These are phyloP conservation scores for Thysanoteuthis rhombus DNA, from an alignment of 2,888 invertebrate genomes.

Conservation along the genomic window DNA sequence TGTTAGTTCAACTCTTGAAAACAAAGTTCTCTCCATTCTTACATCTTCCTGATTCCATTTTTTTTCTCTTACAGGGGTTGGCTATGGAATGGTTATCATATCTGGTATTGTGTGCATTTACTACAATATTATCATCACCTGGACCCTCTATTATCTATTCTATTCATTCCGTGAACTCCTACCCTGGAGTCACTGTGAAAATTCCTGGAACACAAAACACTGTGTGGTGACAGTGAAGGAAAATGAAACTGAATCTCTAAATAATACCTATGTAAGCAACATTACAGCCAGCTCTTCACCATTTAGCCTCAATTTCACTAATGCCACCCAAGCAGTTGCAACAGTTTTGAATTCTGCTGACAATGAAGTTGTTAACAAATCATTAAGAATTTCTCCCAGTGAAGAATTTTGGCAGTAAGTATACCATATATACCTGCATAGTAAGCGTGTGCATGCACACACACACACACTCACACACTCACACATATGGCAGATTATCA, in stretches of 20 bases:
- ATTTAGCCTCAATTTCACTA: too few species aligned
- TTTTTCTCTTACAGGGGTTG: conserved; percentile 61
- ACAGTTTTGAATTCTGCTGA: neutral
- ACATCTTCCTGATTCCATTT: neutral
- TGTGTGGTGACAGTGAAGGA: conserved; percentile 39
- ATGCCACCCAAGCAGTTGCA: neutral
- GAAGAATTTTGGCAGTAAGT: conserved; percentile 52
- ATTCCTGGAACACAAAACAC: conserved; percentile 63
- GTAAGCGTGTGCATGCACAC: neutral
- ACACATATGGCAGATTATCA: neutral
- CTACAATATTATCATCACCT: conserved; percentile 69
- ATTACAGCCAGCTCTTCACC: neutral
- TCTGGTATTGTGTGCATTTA: conserved; percentile 68
- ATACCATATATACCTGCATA: neutral
- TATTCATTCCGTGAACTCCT: conserved; percentile 63
- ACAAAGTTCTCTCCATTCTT: neutral
- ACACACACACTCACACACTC: neutral
- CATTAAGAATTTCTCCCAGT: conserved; percentile 36
- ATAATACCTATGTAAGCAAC: neutral
- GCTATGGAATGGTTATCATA: conserved; percentile 67
- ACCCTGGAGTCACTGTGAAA: conserved; percentile 67
- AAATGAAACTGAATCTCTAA: neutral
- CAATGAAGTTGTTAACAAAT: neutral
- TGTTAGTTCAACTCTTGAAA: neutral
- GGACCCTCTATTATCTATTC: conserved; percentile 68